These are phyloP conservation scores for Unio delphinus DNA, from an alignment of 2,888 invertebrate genomes.

Conservation along the genomic window DNA sequence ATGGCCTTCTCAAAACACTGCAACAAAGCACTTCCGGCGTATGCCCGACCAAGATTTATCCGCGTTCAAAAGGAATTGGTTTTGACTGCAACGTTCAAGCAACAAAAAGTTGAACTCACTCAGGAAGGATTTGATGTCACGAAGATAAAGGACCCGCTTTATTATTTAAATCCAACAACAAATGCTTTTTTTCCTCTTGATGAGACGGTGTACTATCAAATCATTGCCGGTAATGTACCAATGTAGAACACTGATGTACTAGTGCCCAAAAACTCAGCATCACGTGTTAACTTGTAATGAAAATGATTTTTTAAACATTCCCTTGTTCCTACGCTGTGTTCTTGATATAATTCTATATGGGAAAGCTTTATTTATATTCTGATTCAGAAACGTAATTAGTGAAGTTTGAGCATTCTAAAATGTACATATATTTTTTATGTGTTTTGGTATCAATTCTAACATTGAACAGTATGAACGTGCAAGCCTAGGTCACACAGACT, in stretches of 20 bases:
- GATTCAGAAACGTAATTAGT: too few species aligned
- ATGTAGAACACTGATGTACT: conserved; percentile 3
- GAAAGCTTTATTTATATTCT: too few species aligned
- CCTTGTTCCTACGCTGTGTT: too few species aligned
- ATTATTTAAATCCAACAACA: conserved; percentile 18
- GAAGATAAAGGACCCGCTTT: conserved; percentile 19
- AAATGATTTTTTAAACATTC: too few species aligned
- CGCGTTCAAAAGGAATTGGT: conserved; percentile 25
- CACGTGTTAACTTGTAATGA: too few species aligned
- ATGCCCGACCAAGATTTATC: conserved; percentile 51
- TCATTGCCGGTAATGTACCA: conserved; percentile 19
- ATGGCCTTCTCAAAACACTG: conserved; percentile 36
- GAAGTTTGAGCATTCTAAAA: too few species aligned
- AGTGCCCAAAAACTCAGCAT: too few species aligned
- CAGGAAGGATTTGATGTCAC: conserved; percentile 31
- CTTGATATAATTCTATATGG: too few species aligned
- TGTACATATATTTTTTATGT: too few species aligned
- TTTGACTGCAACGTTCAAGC: conserved; percentile 40
- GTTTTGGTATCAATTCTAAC: too few species aligned
- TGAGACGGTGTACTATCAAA: conserved; percentile 8
- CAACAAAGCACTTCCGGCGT: conserved; percentile 45
- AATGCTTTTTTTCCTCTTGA: conserved; percentile 21
- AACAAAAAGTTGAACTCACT: conserved; percentile 25
- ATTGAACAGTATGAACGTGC: too few species aligned
- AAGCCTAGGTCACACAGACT: too few species aligned